Percentiles rank a stretch among this genome's conserved stretches.
These are phyloP conservation scores for Drosophila burlai DNA, from an alignment of 1,140 invertebrate species.

Conservation along the genomic window DNA sequence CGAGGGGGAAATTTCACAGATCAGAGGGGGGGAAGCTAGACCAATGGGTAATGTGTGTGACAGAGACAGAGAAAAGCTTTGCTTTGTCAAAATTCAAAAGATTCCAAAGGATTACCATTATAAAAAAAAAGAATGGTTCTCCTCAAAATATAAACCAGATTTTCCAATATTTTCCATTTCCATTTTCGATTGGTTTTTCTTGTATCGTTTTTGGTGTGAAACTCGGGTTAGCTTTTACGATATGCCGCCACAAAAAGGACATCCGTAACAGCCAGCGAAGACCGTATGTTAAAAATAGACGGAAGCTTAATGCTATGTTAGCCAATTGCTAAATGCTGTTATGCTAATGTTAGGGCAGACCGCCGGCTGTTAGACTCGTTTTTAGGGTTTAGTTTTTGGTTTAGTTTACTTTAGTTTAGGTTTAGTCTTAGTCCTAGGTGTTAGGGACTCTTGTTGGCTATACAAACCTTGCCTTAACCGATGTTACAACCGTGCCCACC, in stretches of 20 bases:
- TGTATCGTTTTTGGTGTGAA: slow-evolving; percentile 20
- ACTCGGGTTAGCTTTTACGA: slow-evolving; percentile 50
- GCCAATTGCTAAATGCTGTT: slow-evolving; percentile 62
- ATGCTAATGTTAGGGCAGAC: slow-evolving; percentile 37
- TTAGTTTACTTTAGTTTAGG: background rate
- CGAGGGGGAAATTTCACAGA: slow-evolving; percentile 14
- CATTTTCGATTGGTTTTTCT: slow-evolving; percentile 23
- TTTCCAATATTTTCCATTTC: slow-evolving; percentile 21
- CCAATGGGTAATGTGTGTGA: slow-evolving; percentile 35
- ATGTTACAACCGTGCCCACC: slow-evolving; percentile 98
- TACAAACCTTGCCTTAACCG: slow-evolving; percentile 99
- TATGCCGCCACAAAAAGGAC: slow-evolving; percentile 34
- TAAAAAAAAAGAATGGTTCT: slow-evolving; percentile 21
- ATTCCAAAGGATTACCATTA: background rate
- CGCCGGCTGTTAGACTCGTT: slow-evolving; percentile 76
- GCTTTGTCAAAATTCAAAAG: slow-evolving; percentile 37
- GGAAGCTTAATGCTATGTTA: slow-evolving; percentile 64
- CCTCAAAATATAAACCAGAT: slow-evolving; percentile 33
- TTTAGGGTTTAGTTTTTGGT: slow-evolving; percentile 15
- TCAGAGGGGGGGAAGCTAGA: slow-evolving; percentile 13
- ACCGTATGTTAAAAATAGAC: slow-evolving; percentile 49
- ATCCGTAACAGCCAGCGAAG: slow-evolving; percentile 10
- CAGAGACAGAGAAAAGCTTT: slow-evolving; percentile 18
- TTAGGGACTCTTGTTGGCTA: slow-evolving; percentile 75
- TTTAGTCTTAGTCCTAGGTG: slow-evolving; percentile 12